Base-by-base conservation (phyloP, 2,888 invertebrate species). In the Thymelicus sylvestris region DNA sequence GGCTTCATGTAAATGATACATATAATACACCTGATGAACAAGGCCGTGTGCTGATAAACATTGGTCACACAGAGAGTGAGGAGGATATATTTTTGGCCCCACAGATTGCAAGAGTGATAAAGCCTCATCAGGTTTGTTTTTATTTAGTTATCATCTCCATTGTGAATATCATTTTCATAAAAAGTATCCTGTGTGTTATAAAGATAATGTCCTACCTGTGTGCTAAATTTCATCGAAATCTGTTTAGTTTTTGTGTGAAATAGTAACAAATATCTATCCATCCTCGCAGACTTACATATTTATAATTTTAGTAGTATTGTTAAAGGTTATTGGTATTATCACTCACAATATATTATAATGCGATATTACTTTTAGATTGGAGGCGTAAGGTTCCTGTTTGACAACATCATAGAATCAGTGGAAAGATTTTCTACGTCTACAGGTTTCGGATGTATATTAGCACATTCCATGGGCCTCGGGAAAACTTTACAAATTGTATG, bases 381-480 rank as follows among this genome's bases (percentile, higher is more conserved):
- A 67, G 98, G 98, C n/a, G 97, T 98, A 15, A 95, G 99, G 71
- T 99, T 99, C 88, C 92, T 99, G 67, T 99, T 98, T 86, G 99
- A 99, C 89, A 99, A 99, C 87, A 97, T 99, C 38, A 97, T 99
- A 77, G 99, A 99, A 91, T 98, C 98, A 24, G 95, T 97, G 60
- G 96, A 96, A 74, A 95, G 98, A 77, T 99, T 97, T 87, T 97
- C 97, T 69, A 97, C 95, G 15, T 97, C 97, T 0, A 95, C 96
- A 3, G 99, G 99, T 12, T 99, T 99, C 88, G 99, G 99, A 13
- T 99, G 99, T 87, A 99, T 99, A 80, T 94, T 99, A 67, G 99
- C 99, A 0, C 99, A 99, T 93, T 98, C 98, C 60, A 99, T 99
- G 99, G 99, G 99, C 1, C 95, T 99, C 41, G 99, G 99, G n/a